Percentiles rank a stretch among this genome's conserved stretches.
phyloP scores from a whole-genome alignment of 2,113 vertebrate genomes.

The Osmerus mordax region DNA sequence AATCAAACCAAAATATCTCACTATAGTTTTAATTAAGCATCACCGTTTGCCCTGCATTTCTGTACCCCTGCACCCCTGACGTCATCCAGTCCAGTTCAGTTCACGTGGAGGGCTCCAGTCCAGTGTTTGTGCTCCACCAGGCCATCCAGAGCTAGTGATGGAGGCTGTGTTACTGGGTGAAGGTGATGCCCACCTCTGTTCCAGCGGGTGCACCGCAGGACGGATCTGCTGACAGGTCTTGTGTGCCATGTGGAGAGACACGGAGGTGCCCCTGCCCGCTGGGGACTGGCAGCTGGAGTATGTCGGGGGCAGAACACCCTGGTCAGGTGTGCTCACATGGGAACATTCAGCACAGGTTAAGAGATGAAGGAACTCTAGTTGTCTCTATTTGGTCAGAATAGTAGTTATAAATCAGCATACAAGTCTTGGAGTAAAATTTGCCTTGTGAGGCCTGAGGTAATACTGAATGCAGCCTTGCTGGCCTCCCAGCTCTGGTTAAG shows the following conservation, averaged over 20 bases:
- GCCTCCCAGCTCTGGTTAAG: slow-evolving; percentile 50
- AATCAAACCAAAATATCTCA: too few species aligned
- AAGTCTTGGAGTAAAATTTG: too few species aligned
- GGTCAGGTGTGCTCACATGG: not conserved
- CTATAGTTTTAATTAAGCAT: too few species aligned
- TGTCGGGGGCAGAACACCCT: not conserved
- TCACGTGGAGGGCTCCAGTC: too few species aligned
- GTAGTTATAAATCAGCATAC: too few species aligned
- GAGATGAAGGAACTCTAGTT: not conserved
- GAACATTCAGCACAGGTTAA: not conserved
- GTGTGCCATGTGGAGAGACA: slow-evolving; percentile 20
- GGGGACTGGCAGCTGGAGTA: not conserved
- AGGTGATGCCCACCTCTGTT: slow-evolving; percentile 50
- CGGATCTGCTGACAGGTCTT: slow-evolving; percentile 37
- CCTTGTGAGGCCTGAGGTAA: not conserved
- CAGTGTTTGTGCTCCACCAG: slow-evolving; percentile 23
- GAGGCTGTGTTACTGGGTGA: slow-evolving; percentile 42
- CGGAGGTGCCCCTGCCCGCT: not conserved
- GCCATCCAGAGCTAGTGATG: slow-evolving; percentile 34
- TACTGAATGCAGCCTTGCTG: slow-evolving; percentile 46
- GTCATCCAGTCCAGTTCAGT: too few species aligned
- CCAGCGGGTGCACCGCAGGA: slow-evolving; percentile 38
- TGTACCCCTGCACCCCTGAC: too few species aligned
- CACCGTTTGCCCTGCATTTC: too few species aligned
- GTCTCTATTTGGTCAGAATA: not conserved